Evolutionary conservation across 2,113 vertebrate species (phyloP).

Genomic region (Lasiurus borealis): DNA sequence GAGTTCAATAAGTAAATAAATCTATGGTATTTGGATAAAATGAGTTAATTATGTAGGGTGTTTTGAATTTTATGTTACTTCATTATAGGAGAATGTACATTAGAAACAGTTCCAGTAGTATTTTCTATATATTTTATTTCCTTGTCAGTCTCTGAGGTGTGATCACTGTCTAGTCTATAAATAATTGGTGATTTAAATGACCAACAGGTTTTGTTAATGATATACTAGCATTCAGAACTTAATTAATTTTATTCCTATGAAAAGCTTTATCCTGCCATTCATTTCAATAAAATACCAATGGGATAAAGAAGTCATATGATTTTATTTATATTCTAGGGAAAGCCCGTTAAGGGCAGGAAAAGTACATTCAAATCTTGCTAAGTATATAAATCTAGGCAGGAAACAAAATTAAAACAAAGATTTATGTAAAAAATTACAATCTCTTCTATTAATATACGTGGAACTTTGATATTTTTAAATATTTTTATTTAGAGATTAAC

Average conservation of each 20-base stretch:
- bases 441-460: not conserved
- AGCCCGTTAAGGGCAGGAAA: not conserved
- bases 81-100: not conserved
- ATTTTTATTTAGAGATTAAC: not conserved
- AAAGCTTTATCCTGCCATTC: not conserved
- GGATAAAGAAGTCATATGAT: not conserved
- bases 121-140: not conserved
- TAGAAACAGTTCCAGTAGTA: not conserved
- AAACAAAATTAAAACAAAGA: not conserved
- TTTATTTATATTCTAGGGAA: not conserved
- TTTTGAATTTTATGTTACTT: conserved; percentile 25
- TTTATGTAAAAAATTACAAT: not conserved
- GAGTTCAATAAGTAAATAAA: conserved; percentile 9
- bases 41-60: not conserved
- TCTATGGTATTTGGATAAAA: conserved; percentile 5
- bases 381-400: not conserved
- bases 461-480: not conserved
- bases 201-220: not conserved
- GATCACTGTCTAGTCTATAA: not conserved
- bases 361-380: not conserved
- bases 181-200: not conserved
- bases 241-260: not conserved
- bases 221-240: not conserved
- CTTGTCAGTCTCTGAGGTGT: not conserved
- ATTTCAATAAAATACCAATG: not conserved